Conservation (phyloP, 2,888 invertebrate species). For the Diarsia brunnea region DNA sequence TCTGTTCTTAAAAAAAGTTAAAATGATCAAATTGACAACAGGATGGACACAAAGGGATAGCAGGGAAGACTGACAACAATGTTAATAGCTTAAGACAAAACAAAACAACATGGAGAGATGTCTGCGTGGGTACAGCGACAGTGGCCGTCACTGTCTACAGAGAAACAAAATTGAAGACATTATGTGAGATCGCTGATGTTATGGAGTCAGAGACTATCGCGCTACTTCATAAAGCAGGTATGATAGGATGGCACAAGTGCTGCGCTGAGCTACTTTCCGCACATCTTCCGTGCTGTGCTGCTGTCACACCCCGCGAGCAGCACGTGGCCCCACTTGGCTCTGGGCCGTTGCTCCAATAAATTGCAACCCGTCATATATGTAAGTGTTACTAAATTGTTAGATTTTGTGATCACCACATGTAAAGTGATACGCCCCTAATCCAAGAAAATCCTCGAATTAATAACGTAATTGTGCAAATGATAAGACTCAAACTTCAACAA, state of each 20-base stretch:
- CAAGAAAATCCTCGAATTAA: neutral
- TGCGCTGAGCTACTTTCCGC: neutral
- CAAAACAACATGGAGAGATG: neutral
- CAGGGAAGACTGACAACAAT: neutral
- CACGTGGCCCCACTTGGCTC: neutral
- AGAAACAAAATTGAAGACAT: neutral
- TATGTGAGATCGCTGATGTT: neutral
- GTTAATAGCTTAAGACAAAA: neutral
- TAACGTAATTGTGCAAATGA: neutral
- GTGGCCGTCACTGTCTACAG: neutral
- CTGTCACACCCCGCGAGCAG: neutral
- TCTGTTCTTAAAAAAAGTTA: neutral
- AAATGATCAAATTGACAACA: neutral
- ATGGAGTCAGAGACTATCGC: too few relatives aligned
- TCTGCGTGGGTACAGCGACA: neutral
- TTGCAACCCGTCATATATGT: neutral
- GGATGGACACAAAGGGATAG: neutral
- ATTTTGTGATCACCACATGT: neutral
- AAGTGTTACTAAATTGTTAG: neutral
- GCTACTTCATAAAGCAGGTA: neutral
- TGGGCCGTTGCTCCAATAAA: neutral
- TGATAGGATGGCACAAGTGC: neutral
- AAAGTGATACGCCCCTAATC: too few relatives aligned
- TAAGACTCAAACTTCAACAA: neutral
- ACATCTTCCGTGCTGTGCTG: neutral